A percentile compares a stretch with the other conserved stretches of the same genome.
Evolutionary conservation across 2,888 invertebrate species (phyloP).

Genomic region (Dione juno): DNA sequence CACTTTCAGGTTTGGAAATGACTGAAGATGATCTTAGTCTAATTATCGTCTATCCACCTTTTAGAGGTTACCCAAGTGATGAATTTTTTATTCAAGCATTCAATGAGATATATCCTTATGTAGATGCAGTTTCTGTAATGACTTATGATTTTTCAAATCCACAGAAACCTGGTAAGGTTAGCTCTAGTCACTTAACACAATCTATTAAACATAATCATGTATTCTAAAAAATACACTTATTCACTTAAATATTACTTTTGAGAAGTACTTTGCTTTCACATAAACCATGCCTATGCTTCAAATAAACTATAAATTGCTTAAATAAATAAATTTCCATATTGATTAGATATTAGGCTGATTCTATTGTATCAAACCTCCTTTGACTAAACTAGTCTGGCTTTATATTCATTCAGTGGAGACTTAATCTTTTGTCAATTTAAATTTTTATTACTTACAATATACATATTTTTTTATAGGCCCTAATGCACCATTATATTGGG

Average conservation of each 20-base stretch:
- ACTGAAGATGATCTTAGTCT: conserved; percentile 82
- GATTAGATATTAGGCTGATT: too few relatives aligned
- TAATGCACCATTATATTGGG: conserved; percentile 94
- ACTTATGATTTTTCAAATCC: conserved; percentile 96
- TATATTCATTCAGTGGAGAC: too few relatives aligned
- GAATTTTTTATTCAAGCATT: conserved; percentile 90
- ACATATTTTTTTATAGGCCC: conserved; percentile 84
- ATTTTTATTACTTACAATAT: neutral
- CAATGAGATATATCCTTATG: conserved; percentile 88
- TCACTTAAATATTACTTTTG: too few relatives aligned
- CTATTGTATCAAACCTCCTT: too few relatives aligned
- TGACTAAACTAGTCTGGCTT: too few relatives aligned
- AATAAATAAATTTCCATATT: too few relatives aligned
- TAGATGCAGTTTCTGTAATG: conserved; percentile 97
- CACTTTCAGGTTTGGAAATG: conserved; percentile 81
- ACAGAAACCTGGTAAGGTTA: conserved; percentile 87
- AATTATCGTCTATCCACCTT: conserved; percentile 92
- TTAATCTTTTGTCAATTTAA: too few relatives aligned
- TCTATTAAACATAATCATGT: neutral
- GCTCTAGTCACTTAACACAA: neutral
- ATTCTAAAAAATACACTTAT: too few relatives aligned
- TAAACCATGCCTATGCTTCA: too few relatives aligned
- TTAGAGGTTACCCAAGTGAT: conserved; percentile 85
- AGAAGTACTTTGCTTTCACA: too few relatives aligned
- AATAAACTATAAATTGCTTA: too few relatives aligned